A percentile compares a stretch with the other conserved stretches of the same genome.
These are phyloP conservation scores for Chlorops oryzae DNA, from an alignment of 1,140 invertebrate genomes.

Conservation along the genomic window DNA sequence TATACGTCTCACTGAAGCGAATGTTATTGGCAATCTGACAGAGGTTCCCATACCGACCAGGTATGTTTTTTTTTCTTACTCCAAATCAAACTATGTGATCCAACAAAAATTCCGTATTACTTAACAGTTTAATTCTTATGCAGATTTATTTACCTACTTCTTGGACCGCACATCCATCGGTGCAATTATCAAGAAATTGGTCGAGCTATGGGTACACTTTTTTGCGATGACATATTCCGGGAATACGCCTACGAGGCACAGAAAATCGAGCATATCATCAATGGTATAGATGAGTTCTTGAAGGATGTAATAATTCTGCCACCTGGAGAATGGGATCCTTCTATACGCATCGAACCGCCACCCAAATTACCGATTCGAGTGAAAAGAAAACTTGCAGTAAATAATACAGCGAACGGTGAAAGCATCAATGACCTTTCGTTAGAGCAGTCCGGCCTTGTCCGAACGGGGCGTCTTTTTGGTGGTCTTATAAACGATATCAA, in stretches of 20 bases:
- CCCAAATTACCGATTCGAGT: constrained; percentile 90
- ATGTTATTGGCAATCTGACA: constrained; percentile 89
- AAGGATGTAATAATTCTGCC: constrained; percentile 95
- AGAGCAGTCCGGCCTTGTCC: constrained; percentile 77
- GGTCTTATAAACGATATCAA: constrained; percentile 92
- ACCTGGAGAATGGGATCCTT: constrained; percentile 98
- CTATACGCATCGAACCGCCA: constrained; percentile 96
- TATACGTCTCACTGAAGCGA: constrained; percentile 80
- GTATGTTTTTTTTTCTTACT: no score
- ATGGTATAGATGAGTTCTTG: constrained; percentile 95
- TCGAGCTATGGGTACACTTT: constrained; percentile 94
- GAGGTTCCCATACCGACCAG: constrained; percentile 94
- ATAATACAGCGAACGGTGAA: constrained; percentile 63
- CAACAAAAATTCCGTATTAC: background rate
- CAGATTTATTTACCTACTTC: constrained; percentile 87
- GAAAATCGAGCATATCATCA: constrained; percentile 85
- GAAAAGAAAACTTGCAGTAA: constrained; percentile 73
- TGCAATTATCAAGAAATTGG: constrained; percentile 95
- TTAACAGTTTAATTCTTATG: background rate
- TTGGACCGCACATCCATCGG: constrained; percentile 76
- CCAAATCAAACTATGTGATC: background rate
- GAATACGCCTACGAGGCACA: constrained; percentile 95
- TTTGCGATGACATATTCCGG: constrained; percentile 99
- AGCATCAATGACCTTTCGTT: constrained; percentile 76
- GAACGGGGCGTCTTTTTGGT: constrained; percentile 82